Evolutionary conservation across 2,888 invertebrate species (phyloP).

Genomic region (Conops quadrifasciatus): DNA sequence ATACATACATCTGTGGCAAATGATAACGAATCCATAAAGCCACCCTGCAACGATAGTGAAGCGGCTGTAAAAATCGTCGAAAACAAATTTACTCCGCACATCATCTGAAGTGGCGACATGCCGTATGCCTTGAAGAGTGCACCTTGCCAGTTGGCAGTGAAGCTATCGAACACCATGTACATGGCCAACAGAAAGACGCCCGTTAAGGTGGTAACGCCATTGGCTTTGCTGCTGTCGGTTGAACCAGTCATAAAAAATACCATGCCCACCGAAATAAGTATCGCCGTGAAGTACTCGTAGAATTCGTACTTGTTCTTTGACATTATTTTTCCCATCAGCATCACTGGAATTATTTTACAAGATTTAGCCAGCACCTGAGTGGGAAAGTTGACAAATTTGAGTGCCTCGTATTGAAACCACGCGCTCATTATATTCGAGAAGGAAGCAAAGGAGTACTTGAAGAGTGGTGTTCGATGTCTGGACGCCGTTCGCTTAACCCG

Average conservation of each 20-base stretch:
- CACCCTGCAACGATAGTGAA: constrained; percentile 85
- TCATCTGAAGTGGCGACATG: constrained; percentile 89
- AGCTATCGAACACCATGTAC: constrained; percentile 96
- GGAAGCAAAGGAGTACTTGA: constrained; percentile 94
- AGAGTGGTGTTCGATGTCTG: constrained; percentile 84
- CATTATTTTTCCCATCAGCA: constrained; percentile 96
- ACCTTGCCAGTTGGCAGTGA: constrained; percentile 98
- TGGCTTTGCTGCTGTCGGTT: constrained; percentile 71
- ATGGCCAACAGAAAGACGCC: constrained; percentile 85
- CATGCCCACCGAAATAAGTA: constrained; percentile 91
- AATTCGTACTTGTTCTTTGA: constrained; percentile 85
- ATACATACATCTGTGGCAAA: constrained; percentile 75
- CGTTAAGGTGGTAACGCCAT: constrained; percentile 79
- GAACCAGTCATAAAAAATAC: constrained; percentile 88
- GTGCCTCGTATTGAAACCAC: constrained; percentile 99
- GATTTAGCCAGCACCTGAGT: constrained; percentile 97
- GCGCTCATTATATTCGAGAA: constrained; percentile 98
- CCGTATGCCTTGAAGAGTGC: constrained; percentile 83
- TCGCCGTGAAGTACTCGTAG: constrained; percentile 92
- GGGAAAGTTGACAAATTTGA: constrained; percentile 98
- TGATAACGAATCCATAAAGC: constrained; percentile 75
- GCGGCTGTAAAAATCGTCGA: constrained; percentile 88
- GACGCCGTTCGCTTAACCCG: constrained; percentile 68
- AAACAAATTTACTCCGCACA: constrained; percentile 95
- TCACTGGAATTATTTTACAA: constrained; percentile 97